Conservation (phyloP, 2,888 invertebrate genomes). For the Ormyrus rosae region DNA sequence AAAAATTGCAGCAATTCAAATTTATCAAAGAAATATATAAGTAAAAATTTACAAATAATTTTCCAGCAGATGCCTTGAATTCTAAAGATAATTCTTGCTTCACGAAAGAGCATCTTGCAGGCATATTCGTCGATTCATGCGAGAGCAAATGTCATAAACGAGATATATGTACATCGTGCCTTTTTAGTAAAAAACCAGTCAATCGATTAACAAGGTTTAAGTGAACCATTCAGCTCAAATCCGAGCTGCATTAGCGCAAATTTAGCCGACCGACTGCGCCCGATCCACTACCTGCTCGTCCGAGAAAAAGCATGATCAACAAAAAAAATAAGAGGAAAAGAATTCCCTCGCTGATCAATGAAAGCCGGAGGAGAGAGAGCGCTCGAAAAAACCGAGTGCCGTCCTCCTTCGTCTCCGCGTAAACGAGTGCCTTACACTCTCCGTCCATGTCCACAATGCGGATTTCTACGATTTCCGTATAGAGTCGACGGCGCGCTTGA, state of each 20-base stretch:
- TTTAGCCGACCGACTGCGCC: neutral
- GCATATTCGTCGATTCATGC: neutral
- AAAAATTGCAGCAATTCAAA: too few relatives aligned
- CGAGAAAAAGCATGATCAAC: neutral
- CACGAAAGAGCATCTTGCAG: neutral
- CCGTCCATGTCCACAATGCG: neutral
- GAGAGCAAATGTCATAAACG: neutral
- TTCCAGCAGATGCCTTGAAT: slow-evolving; percentile 13
- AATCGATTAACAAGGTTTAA: slow-evolving; percentile 53
- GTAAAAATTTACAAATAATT: neutral
- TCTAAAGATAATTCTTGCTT: neutral
- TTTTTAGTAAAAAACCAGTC: slow-evolving; percentile 27
- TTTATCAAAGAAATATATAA: neutral
- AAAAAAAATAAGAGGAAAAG: slow-evolving; percentile 2
- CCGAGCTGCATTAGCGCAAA: slow-evolving; percentile 30
- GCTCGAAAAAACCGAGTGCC: neutral
- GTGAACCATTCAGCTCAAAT: slow-evolving; percentile 51
- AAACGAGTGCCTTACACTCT: slow-evolving; percentile 3
- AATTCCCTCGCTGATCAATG: too few relatives aligned
- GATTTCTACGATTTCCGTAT: slow-evolving; percentile 17
- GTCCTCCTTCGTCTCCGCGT: neutral
- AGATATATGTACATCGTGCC: neutral
- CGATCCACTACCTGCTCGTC: neutral
- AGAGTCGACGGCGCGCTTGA: slow-evolving; percentile 14
- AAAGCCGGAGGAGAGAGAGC: neutral